Evolutionary conservation across 2,113 vertebrate species (phyloP).

Genomic region (Kobus ellipsiprymnus): DNA sequence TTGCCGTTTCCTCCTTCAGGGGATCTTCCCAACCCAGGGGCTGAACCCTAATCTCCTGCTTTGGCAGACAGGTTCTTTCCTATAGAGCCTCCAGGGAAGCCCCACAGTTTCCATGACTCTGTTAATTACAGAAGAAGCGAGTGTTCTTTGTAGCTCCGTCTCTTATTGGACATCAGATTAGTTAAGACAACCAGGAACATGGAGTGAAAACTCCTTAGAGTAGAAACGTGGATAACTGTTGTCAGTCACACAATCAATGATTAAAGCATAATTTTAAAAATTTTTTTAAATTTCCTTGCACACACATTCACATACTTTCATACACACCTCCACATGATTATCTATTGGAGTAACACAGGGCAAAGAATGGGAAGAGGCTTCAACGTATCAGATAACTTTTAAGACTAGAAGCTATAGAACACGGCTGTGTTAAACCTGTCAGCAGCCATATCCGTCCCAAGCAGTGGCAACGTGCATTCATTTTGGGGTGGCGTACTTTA

Average conservation of each 20-base stretch:
- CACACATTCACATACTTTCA: not conserved
- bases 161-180: not conserved
- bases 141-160: not conserved
- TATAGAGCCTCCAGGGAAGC: not conserved
- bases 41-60: not conserved
- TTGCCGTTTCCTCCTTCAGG: not conserved
- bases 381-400: not conserved
- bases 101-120: not conserved
- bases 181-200: not conserved
- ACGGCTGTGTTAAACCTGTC: not conserved
- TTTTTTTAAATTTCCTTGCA: not conserved
- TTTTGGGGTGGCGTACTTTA: not conserved
- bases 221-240: not conserved
- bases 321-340: fast-evolving
- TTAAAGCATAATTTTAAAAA: not conserved
- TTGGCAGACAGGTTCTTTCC: not conserved
- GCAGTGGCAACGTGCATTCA: not conserved
- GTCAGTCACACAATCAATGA: not conserved
- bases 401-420: not conserved
- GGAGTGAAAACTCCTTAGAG: not conserved
- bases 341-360: not conserved
- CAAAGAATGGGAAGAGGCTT: not conserved
- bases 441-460: not conserved
- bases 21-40: not conserved
- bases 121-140: not conserved